Evolutionary conservation across 1,140 invertebrate species (phyloP).

Genomic region (Thalassaphorura encarpata): DNA sequence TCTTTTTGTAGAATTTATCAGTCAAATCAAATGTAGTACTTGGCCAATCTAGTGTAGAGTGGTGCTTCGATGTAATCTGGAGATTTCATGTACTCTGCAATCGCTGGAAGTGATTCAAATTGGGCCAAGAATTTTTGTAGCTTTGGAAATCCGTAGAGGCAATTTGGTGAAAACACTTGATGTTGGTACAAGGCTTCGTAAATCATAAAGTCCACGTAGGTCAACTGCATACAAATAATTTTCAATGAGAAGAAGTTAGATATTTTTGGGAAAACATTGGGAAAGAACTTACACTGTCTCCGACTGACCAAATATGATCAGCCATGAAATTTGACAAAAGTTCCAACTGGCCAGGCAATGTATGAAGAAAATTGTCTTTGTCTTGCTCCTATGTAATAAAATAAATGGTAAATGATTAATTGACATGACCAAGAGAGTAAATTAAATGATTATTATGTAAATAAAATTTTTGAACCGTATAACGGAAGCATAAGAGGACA

Average conservation of each 20-base stretch:
- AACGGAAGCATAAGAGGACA: constrained; percentile 37
- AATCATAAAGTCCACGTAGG: constrained; percentile 42
- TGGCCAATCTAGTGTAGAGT: constrained; percentile 36
- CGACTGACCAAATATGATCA: constrained; percentile 39
- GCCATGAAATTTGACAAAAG: constrained; percentile 39
- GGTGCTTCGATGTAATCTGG: constrained; percentile 35
- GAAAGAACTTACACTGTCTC: constrained; percentile 36
- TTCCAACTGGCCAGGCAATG: constrained; percentile 35
- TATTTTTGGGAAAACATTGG: background rate
- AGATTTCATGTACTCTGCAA: constrained; percentile 37
- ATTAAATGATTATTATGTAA: background rate
- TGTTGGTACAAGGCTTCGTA: constrained; percentile 42
- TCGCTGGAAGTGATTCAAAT: constrained; percentile 37
- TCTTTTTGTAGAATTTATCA: no score
- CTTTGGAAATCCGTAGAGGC: constrained; percentile 37
- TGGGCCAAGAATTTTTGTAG: constrained; percentile 37
- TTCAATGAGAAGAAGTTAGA: background rate
- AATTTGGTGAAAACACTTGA: constrained; percentile 35
- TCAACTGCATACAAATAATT: constrained; percentile 34
- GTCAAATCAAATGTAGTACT: constrained; percentile 20
- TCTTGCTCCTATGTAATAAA: constrained; percentile 36
- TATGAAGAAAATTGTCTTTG: constrained; percentile 36
- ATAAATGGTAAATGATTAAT: constrained; percentile 2
- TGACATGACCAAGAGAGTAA: background rate
- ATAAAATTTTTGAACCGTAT: constrained; percentile 9